Evolutionary conservation across 2,888 invertebrate species (phyloP).

Genomic region (Hemithea aestivaria): DNA sequence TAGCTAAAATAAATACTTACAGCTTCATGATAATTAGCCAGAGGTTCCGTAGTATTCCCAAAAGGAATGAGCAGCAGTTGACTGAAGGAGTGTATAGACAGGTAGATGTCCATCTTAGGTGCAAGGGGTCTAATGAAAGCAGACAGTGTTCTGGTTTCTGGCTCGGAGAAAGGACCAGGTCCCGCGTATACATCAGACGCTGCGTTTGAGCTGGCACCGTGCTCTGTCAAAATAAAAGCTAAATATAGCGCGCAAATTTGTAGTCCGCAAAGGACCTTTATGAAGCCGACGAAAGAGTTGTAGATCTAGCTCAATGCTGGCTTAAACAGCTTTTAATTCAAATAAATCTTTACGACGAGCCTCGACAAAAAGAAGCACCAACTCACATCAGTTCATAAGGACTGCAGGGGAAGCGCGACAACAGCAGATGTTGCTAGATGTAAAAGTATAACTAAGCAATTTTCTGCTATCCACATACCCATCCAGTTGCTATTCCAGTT

Average conservation of each 20-base stretch:
- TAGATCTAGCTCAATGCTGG: too few species aligned
- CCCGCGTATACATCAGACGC: conserved; percentile 84
- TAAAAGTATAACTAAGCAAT: too few species aligned
- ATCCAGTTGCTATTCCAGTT: conserved; percentile 87
- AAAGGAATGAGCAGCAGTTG: conserved; percentile 85
- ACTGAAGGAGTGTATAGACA: conserved; percentile 87
- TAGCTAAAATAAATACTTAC: conserved; percentile 61
- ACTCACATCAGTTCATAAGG: too few species aligned
- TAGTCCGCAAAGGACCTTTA: too few species aligned
- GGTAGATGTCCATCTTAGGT: conserved; percentile 78
- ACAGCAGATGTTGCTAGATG: too few species aligned
- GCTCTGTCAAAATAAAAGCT: conserved; percentile 2
- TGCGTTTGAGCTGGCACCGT: conserved; percentile 76
- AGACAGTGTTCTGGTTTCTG: conserved; percentile 78
- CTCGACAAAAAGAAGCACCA: too few species aligned
- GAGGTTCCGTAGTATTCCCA: conserved; percentile 80
- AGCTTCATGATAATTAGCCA: conserved; percentile 79
- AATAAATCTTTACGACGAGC: too few species aligned
- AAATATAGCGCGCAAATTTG: too few species aligned
- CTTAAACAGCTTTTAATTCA: too few species aligned
- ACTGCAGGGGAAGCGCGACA: too few species aligned
- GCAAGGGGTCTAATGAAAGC: conserved; percentile 72
- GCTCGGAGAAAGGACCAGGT: conserved; percentile 83
- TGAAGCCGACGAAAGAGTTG: too few species aligned
- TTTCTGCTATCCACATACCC: conserved; percentile 55